Conservation (phyloP, 1,140 invertebrate species). For the Diorhabda sublineata region DNA sequence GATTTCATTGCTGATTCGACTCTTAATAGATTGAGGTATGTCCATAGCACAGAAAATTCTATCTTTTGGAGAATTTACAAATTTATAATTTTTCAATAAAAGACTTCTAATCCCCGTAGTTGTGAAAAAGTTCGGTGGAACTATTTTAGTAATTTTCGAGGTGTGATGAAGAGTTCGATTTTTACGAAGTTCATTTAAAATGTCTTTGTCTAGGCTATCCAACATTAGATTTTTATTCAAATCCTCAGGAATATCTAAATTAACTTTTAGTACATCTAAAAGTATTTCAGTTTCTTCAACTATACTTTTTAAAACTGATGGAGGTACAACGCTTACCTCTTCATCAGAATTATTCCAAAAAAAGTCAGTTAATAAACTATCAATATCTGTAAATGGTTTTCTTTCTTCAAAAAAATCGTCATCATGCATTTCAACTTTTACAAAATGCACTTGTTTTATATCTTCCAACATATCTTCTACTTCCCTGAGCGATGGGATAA, state of each 20-base stretch:
- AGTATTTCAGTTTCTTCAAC: conserved; percentile 13
- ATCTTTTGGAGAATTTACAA: conserved; percentile 15
- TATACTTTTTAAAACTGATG: neutral
- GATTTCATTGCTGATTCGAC: neutral
- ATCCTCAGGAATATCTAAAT: conserved; percentile 27
- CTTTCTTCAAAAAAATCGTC: too few relatives aligned
- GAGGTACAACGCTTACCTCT: neutral
- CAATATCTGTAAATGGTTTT: neutral
- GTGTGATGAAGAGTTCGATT: conserved; percentile 3
- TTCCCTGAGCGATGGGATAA: too few relatives aligned
- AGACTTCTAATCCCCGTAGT: conserved; percentile 33
- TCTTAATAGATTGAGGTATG: neutral
- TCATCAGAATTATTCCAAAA: neutral
- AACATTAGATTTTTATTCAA: conserved; percentile 18
- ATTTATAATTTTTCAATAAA: conserved; percentile 25
- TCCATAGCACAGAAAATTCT: conserved; percentile 14
- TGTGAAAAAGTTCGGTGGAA: conserved; percentile 33
- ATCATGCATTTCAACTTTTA: too few relatives aligned
- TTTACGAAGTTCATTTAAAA: conserved; percentile 18
- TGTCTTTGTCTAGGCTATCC: conserved; percentile 21
- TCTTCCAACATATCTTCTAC: too few relatives aligned
- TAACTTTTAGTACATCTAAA: conserved; percentile 23
- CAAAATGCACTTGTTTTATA: too few relatives aligned
- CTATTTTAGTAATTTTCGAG: conserved; percentile 4
- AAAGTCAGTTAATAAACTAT: neutral